Percentiles rank a stretch among this genome's conserved stretches.
phyloP scores from a whole-genome alignment of 1,140 invertebrate genomes.

The Bombyx mandarina region DNA sequence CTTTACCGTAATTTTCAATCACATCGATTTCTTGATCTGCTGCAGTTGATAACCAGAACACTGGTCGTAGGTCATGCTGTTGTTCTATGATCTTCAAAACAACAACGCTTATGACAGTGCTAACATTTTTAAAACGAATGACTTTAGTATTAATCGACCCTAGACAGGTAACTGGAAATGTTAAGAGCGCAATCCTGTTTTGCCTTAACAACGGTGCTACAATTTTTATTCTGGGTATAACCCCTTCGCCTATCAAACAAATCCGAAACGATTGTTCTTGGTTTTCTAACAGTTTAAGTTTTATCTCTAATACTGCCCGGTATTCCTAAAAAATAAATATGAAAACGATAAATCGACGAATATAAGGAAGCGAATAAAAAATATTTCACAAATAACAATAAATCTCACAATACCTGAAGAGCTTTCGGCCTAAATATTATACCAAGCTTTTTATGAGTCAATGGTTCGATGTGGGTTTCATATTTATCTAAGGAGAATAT shows the following conservation, averaged over 20 bases:
- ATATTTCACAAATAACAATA: background rate
- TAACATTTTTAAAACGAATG: conserved; percentile 49
- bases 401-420: conserved; percentile 29
- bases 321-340: conserved; percentile 43
- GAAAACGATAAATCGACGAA: background rate
- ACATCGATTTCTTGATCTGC: conserved; percentile 25
- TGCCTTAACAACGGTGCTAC: conserved; percentile 30
- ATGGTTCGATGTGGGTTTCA: conserved; percentile 53
- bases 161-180: conserved; percentile 51
- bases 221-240: conserved; percentile 48
- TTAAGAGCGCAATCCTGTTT: conserved; percentile 29
- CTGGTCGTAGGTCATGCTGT: conserved; percentile 27
- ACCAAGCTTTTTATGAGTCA: conserved; percentile 48
- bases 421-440: conserved; percentile 58
- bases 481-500: conserved; percentile 55
- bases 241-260: conserved; percentile 53
- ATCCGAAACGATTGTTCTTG: conserved; percentile 55
- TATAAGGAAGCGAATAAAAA: background rate
- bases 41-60: conserved; percentile 44
- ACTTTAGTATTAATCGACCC: conserved; percentile 35
- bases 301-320: conserved; percentile 52
- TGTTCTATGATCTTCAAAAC: conserved; percentile 23
- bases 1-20: conserved; percentile 23
- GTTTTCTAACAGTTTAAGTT: conserved; percentile 45
- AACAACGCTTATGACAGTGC: conserved; percentile 36